These are phyloP conservation scores for Drosophila auraria DNA, from an alignment of 1,140 invertebrate genomes.

Conservation along the genomic window DNA sequence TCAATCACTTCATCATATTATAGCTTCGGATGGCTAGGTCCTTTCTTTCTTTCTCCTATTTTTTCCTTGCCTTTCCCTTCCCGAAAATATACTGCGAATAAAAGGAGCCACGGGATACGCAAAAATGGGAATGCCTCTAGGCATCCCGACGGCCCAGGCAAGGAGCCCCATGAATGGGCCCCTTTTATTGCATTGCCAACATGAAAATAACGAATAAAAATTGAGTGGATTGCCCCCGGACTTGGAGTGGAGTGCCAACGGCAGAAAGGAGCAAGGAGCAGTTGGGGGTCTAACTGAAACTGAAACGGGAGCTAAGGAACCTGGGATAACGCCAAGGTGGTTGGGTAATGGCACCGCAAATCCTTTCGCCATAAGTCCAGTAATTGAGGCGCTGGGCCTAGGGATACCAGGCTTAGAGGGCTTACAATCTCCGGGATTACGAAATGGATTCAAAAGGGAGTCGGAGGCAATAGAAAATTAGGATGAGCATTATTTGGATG, in stretches of 20 bases:
- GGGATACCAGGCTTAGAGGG: slow-evolving; percentile 14
- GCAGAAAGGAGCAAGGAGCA: neutral
- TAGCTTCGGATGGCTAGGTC: neutral
- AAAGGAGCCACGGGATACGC: slow-evolving; percentile 17
- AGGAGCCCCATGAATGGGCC: slow-evolving; percentile 24
- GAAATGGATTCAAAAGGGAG: neutral
- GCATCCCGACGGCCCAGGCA: slow-evolving; percentile 15
- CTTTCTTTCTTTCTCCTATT: neutral
- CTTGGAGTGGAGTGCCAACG: neutral
- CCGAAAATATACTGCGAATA: neutral
- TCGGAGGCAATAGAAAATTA: slow-evolving; percentile 7
- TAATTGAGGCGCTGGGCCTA: slow-evolving; percentile 28
- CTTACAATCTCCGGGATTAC: neutral
- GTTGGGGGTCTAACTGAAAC: neutral
- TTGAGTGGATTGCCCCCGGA: slow-evolving; percentile 67
- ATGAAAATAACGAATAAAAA: slow-evolving; percentile 76
- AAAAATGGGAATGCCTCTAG: slow-evolving; percentile 27
- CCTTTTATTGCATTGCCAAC: slow-evolving; percentile 58
- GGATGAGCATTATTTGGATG: neutral
- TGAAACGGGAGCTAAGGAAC: neutral
- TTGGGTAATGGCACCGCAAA: slow-evolving; percentile 26
- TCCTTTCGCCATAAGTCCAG: slow-evolving; percentile 30
- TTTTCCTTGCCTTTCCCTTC: neutral
- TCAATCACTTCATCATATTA: slow-evolving; percentile 81
- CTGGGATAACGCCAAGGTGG: slow-evolving; percentile 12